These are phyloP conservation scores for Tethya wilhelma DNA, from an alignment of 37 sponge, comb jelly and placozoan species.

Conservation along the genomic window DNA sequence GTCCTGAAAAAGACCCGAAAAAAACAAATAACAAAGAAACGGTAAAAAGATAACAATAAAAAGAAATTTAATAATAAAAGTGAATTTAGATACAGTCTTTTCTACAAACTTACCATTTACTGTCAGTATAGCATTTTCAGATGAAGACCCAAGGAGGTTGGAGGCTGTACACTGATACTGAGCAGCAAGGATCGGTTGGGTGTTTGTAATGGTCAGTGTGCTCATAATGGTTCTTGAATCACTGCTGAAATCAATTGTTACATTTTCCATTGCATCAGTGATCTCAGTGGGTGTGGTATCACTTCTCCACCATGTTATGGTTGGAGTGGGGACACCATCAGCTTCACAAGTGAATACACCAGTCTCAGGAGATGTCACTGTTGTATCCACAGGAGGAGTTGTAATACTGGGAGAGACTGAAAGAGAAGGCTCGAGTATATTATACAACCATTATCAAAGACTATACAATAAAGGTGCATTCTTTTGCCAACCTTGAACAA, in stretches of 20 bases:
- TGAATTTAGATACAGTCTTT: no score
- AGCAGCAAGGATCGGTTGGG: conserved; percentile 27
- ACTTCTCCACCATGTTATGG: conserved; percentile 61
- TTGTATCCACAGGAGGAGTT: neutral
- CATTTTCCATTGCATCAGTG: neutral
- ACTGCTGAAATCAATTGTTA: neutral
- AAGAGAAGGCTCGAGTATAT: neutral
- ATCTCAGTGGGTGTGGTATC: neutral
- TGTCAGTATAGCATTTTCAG: conserved; percentile 17
- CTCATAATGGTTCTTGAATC: conserved; percentile 25
- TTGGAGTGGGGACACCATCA: conserved; percentile 47
- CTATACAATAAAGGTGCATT: neutral
- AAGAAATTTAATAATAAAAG: no score
- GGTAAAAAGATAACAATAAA: no score
- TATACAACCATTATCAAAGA: no score
- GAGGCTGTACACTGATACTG: conserved; percentile 58
- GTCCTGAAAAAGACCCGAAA: no score
- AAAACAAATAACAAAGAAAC: no score
- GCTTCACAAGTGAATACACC: conserved; percentile 41
- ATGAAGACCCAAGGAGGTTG: conserved; percentile 16
- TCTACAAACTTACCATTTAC: conserved; percentile 64
- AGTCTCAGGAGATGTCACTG: neutral
- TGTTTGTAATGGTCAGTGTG: conserved; percentile 7
- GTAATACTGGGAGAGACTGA: conserved; percentile 17
- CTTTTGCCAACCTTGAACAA: conserved; percentile 37